Percentiles rank a stretch among this genome's conserved stretches.
Conservation (phyloP, 1,140 invertebrate genomes). For the Pogonognathellus flavescens region DNA sequence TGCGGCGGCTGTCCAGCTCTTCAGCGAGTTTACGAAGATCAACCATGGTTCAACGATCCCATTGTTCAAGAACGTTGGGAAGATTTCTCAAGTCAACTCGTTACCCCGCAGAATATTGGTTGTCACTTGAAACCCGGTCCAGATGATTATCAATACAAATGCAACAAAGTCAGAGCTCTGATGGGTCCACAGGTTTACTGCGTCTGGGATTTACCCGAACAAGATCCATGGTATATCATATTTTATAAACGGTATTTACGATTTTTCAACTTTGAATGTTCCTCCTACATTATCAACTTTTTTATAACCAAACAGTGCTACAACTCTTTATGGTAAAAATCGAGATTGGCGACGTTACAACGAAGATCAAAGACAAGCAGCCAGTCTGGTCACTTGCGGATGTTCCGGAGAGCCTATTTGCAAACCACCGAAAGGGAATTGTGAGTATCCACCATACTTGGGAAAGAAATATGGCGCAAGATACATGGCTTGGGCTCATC, state of each 20-base stretch:
- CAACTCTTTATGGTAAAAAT: slow-evolving; percentile 56
- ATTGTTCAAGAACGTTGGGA: slow-evolving; percentile 58
- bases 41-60: slow-evolving; percentile 62
- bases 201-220: slow-evolving; percentile 62
- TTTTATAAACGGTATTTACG: background rate
- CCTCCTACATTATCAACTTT: background rate
- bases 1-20: slow-evolving; percentile 46
- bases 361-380: slow-evolving; percentile 51
- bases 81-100: slow-evolving; percentile 55
- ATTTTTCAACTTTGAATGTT: background rate
- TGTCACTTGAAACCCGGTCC: slow-evolving; percentile 57
- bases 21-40: slow-evolving; percentile 52
- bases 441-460: slow-evolving; percentile 64
- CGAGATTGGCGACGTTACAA: slow-evolving; percentile 64
- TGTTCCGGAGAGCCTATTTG: slow-evolving; percentile 54
- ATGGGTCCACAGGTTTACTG: slow-evolving; percentile 58
- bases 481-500: slow-evolving; percentile 65
- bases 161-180: slow-evolving; percentile 59
- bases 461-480: slow-evolving; percentile 58
- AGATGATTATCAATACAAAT: slow-evolving; percentile 60
- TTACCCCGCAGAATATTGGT: slow-evolving; percentile 60
- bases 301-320: slow-evolving; percentile 53
- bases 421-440: slow-evolving; percentile 26
- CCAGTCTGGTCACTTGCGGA: slow-evolving; percentile 55
- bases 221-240: slow-evolving; percentile 56